Conservation (phyloP, 2,797 vertebrate species). For the Arremon aurantiirostris region DNA sequence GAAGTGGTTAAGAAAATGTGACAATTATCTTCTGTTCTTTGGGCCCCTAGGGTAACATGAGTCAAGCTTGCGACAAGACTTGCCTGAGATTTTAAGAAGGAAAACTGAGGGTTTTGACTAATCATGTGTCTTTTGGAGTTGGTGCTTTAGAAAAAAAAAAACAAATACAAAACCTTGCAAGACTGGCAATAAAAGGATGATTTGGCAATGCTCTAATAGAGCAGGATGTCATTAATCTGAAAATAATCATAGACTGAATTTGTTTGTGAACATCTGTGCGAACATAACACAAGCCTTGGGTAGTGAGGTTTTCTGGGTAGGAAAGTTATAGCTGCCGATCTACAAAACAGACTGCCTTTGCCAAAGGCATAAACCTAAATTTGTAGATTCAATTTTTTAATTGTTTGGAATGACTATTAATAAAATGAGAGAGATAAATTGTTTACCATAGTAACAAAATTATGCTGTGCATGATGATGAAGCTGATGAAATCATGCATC, state of each 20-base stretch:
- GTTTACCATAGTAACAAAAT: conserved; percentile 23
- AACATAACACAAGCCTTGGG: background rate
- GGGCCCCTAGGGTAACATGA: background rate
- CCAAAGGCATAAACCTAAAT: conserved; percentile 38
- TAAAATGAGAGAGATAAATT: background rate
- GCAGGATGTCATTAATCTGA: conserved; percentile 52
- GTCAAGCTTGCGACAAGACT: background rate
- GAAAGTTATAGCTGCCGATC: background rate
- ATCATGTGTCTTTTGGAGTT: background rate
- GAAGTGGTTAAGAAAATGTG: conserved; percentile 45
- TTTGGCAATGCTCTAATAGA: conserved; percentile 30
- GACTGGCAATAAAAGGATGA: conserved; percentile 20
- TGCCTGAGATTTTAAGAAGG: background rate
- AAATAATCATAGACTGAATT: conserved; percentile 31
- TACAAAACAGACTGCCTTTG: conserved; percentile 8
- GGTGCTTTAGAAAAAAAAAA: background rate
- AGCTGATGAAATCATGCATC: background rate
- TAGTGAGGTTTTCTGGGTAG: conserved; percentile 17
- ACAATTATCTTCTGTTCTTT: conserved; percentile 26
- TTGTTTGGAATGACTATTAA: conserved; percentile 47
- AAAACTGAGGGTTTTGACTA: background rate
- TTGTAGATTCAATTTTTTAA: background rate
- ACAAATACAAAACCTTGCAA: background rate
- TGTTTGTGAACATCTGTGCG: conserved; percentile 51
- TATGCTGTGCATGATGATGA: background rate